Percentiles rank a stretch among this genome's conserved stretches.
Evolutionary conservation across 2,888 invertebrate species (phyloP).

Genomic region (Heliconius cydno): DNA sequence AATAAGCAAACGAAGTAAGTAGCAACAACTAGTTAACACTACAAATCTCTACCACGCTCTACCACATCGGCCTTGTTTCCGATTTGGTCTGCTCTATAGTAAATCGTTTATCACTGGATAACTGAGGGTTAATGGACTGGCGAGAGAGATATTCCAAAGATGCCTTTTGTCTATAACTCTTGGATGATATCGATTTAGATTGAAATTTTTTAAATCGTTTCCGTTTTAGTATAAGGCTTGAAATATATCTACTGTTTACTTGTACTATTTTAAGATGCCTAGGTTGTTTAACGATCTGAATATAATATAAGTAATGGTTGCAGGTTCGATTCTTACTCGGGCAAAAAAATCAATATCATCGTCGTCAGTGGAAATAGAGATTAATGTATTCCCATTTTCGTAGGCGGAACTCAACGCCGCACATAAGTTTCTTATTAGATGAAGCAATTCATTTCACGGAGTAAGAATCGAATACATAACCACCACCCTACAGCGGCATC

Average conservation of each 20-base stretch:
- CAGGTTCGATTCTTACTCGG: not conserved
- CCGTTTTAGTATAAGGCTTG: not conserved
- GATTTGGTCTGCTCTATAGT: constrained; percentile 72
- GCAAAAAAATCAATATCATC: not conserved
- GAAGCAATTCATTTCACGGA: not conserved
- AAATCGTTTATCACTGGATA: constrained; percentile 75
- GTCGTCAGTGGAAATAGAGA: not conserved
- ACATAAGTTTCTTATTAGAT: no score
- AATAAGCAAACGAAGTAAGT: not conserved
- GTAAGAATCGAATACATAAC: not conserved
- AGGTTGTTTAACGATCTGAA: no score
- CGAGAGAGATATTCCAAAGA: constrained; percentile 68
- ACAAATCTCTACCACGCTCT: constrained; percentile 66
- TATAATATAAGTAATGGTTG: not conserved
- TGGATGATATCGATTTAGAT: constrained; percentile 20
- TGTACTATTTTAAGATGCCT: no score
- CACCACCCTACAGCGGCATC: not conserved
- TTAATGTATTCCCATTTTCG: not conserved
- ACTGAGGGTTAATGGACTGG: constrained; percentile 67
- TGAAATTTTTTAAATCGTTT: not conserved
- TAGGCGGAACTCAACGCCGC: not conserved
- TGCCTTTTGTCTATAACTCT: constrained; percentile 47
- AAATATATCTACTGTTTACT: not conserved
- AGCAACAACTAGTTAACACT: constrained; percentile 56
- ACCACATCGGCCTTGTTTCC: constrained; percentile 76